phyloP scores from a whole-genome alignment of 2,888 invertebrate genomes.

The Dyspetes luteomarginatus region DNA sequence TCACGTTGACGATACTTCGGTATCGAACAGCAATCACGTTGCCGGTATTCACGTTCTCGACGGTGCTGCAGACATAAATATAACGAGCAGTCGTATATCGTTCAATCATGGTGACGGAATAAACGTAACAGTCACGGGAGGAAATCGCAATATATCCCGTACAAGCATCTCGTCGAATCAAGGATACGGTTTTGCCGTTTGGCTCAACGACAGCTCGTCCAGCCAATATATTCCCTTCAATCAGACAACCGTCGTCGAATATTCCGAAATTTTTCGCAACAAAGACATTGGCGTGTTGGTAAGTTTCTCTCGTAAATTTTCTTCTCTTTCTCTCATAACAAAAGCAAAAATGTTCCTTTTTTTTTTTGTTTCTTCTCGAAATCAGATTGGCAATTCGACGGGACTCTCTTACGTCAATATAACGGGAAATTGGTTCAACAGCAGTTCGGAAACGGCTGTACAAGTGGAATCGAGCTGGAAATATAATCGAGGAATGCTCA shows the following conservation, averaged over 20 bases:
- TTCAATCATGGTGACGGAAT: conserved; percentile 97
- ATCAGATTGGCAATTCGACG: conserved; percentile 97
- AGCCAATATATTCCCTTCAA: conserved; percentile 92
- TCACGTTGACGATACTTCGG: conserved; percentile 92
- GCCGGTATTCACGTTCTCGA: conserved; percentile 95
- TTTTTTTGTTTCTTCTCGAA: not conserved
- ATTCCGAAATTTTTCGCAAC: conserved; percentile 94
- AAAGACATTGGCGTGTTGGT: conserved; percentile 94
- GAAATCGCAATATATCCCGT: conserved; percentile 95
- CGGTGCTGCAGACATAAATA: conserved; percentile 97
- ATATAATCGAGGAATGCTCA: conserved; percentile 84
- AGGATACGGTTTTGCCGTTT: conserved; percentile 94
- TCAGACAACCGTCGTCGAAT: conserved; percentile 94
- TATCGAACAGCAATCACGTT: conserved; percentile 94
- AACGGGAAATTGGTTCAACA: conserved; percentile 95
- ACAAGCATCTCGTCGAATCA: conserved; percentile 94
- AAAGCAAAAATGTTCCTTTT: conserved; percentile 2
- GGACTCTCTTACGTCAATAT: conserved; percentile 93
- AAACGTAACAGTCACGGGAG: conserved; percentile 97
- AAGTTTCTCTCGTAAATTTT: too few relatives aligned
- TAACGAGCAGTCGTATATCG: conserved; percentile 94
- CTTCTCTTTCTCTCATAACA: not conserved
- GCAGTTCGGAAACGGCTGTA: conserved; percentile 91
- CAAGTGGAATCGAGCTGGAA: conserved; percentile 94
- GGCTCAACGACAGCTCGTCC: conserved; percentile 93